Percentiles rank a stretch among this genome's conserved stretches.
phyloP scores from a whole-genome alignment of 2,113 vertebrate species.

The Mungos mungo region DNA sequence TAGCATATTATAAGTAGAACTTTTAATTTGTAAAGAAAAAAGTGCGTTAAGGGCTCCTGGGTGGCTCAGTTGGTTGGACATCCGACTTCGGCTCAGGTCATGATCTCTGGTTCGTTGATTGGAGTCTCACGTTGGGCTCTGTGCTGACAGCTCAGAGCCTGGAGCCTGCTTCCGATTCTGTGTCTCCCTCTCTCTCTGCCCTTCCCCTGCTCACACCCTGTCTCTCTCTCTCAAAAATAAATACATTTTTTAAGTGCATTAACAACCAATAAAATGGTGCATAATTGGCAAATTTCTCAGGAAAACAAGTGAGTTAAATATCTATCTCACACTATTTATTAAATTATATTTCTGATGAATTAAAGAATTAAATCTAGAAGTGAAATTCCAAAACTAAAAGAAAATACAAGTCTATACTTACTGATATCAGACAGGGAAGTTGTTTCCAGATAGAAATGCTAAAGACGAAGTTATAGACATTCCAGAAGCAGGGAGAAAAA shows the following conservation, averaged over 20 bases:
- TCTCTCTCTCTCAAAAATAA: too few relatives aligned
- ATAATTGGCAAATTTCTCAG: neutral
- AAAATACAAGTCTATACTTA: neutral
- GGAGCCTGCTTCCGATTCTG: too few relatives aligned
- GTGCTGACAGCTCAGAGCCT: too few relatives aligned
- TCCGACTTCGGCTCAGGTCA: too few relatives aligned
- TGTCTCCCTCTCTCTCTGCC: too few relatives aligned
- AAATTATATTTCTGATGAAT: neutral
- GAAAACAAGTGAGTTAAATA: neutral
- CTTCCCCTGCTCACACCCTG: too few relatives aligned
- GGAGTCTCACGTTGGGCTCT: too few relatives aligned
- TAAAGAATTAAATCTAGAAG: slow-evolving; percentile 26
- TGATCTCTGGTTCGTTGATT: too few relatives aligned
- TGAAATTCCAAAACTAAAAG: neutral
- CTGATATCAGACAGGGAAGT: neutral
- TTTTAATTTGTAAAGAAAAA: neutral
- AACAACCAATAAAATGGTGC: neutral
- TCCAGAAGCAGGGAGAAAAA: neutral
- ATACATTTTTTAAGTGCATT: neutral
- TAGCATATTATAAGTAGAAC: neutral
- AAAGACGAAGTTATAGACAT: neutral
- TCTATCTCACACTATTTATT: neutral
- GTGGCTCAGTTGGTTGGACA: too few relatives aligned
- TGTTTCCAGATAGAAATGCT: neutral
- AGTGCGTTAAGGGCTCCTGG: neutral